A percentile compares a stretch with the other conserved stretches of the same genome.
Evolutionary conservation across 2,888 invertebrate genomes (phyloP).

Genomic region (Rhamnusium bicolor): DNA sequence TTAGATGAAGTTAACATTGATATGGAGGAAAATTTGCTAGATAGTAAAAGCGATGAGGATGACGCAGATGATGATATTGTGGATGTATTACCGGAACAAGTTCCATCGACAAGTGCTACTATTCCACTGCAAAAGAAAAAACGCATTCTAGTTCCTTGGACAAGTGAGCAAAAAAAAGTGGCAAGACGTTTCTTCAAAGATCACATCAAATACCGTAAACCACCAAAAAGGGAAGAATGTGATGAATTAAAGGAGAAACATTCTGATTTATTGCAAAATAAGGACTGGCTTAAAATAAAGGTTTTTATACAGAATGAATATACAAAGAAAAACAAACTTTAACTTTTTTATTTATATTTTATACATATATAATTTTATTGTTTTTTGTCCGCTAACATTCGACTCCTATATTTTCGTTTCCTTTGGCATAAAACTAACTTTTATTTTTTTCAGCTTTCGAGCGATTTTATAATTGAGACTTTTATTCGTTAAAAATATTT

Average conservation of each 20-base stretch:
- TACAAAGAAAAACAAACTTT: not conserved
- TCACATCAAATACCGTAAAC: conserved; percentile 18
- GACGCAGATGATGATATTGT: not conserved
- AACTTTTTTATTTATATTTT: too few relatives aligned
- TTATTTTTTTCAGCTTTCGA: too few relatives aligned
- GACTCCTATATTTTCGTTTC: too few relatives aligned
- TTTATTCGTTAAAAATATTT: too few relatives aligned
- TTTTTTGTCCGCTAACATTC: too few relatives aligned
- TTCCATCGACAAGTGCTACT: too few relatives aligned
- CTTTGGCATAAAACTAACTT: too few relatives aligned
- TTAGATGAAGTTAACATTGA: conserved; percentile 48
- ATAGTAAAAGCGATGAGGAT: not conserved
- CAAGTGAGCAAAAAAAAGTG: conserved; percentile 5
- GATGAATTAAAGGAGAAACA: conserved; percentile 5
- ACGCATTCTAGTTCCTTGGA: not conserved
- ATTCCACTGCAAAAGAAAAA: too few relatives aligned
- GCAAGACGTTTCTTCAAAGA: not conserved
- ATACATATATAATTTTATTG: too few relatives aligned
- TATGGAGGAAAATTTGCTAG: conserved; percentile 40
- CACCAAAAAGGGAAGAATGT: conserved; percentile 24
- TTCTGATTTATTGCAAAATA: conserved; percentile 23
- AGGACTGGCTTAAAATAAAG: not conserved
- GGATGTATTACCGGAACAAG: too few relatives aligned
- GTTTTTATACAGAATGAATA: not conserved
- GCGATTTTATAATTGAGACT: too few relatives aligned